Conservation (phyloP, 2,113 vertebrate genomes). For the Engraulis encrasicolus region DNA sequence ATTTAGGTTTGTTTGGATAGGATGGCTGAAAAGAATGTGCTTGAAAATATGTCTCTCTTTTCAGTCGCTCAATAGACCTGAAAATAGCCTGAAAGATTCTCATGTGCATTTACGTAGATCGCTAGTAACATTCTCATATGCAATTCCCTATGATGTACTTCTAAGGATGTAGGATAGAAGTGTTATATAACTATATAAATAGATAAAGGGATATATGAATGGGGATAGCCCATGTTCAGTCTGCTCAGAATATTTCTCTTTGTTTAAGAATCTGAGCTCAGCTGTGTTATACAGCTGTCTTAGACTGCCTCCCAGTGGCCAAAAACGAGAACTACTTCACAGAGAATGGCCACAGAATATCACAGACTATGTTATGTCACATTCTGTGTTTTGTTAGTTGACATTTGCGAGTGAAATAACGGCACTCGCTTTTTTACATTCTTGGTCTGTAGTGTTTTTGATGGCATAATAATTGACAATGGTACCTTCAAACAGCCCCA, state of each 20-base stretch:
- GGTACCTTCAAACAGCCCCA: not conserved
- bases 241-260: not conserved
- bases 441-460: too few relatives aligned
- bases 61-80: not conserved
- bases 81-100: not conserved
- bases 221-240: not conserved
- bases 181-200: too few relatives aligned
- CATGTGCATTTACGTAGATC: too few relatives aligned
- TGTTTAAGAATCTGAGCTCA: not conserved
- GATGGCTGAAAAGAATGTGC: not conserved
- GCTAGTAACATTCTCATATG: too few relatives aligned
- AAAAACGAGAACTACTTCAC: not conserved
- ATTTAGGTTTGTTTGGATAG: too few relatives aligned
- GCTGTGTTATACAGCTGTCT: not conserved
- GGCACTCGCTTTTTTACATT: not conserved
- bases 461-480: not conserved
- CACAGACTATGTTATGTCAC: not conserved
- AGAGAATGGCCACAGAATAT: too few relatives aligned
- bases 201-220: too few relatives aligned
- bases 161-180: not conserved
- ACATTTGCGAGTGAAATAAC: not conserved
- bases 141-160: not conserved
- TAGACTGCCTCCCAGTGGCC: conserved; percentile 48
- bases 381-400: not conserved
- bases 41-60: not conserved